A percentile compares a stretch with the other conserved stretches of the same genome.
These are phyloP conservation scores for Cryptophagus acutangulus DNA, from an alignment of 2,888 invertebrate genomes.

Conservation along the genomic window DNA sequence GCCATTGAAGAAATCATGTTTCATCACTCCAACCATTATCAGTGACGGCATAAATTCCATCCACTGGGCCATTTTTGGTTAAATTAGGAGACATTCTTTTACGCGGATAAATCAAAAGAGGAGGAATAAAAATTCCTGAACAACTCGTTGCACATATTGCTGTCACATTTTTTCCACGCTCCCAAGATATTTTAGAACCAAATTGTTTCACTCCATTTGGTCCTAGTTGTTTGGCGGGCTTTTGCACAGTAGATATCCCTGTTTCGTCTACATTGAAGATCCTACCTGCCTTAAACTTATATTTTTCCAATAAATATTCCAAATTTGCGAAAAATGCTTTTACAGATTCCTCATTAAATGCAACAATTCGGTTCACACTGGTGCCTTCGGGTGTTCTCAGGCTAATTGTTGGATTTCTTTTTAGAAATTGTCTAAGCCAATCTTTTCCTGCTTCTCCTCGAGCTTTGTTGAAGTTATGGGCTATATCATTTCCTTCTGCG, in stretches of 20 bases:
- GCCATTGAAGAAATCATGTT: constrained; percentile 10
- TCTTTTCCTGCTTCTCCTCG: constrained; percentile 19
- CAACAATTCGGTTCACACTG: constrained; percentile 15
- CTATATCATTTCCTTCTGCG: constrained; percentile 14
- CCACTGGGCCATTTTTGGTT: constrained; percentile 10
- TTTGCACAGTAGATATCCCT: constrained; percentile 15
- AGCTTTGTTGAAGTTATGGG: constrained; percentile 16
- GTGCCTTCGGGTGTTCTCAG: constrained; percentile 18
- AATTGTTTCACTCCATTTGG: constrained; percentile 14
- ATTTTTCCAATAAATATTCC: constrained; percentile 7
- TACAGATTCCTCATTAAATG: constrained; percentile 17
- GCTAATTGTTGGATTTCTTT: constrained; percentile 14
- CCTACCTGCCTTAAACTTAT: constrained; percentile 10
- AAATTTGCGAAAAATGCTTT: constrained; percentile 13
- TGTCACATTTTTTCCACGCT: constrained; percentile 13
- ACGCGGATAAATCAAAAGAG: constrained; percentile 9
- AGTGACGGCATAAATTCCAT: constrained; percentile 6
- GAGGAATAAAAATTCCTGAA: constrained; percentile 9
- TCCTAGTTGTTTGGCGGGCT: constrained; percentile 10
- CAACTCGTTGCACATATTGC: constrained; percentile 10
- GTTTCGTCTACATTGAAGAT: constrained; percentile 18
- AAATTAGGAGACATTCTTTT: constrained; percentile 6
- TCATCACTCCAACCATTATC: constrained; percentile 8
- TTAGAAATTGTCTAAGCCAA: constrained; percentile 16
- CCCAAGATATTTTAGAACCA: constrained; percentile 10